Percentiles rank a stretch among this genome's conserved stretches.
phyloP scores from a whole-genome alignment of 1,140 invertebrate genomes.

The Ceratina japonica region DNA sequence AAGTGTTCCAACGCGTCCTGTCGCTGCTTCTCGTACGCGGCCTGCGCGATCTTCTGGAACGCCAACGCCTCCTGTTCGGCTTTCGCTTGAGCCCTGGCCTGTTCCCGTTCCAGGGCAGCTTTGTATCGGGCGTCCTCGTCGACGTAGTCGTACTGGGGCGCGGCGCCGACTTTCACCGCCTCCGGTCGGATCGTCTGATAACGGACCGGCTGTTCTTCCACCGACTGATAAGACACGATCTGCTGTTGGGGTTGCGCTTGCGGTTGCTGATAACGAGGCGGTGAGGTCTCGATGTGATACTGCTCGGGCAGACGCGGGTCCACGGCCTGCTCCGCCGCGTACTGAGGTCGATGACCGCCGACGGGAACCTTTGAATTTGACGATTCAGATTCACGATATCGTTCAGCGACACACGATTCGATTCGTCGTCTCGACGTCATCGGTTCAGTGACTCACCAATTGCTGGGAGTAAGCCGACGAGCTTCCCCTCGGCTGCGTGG shows the following conservation, averaged over 20 bases:
- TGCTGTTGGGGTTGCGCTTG: too few relatives aligned
- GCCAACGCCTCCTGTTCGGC: constrained; percentile 72
- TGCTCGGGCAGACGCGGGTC: constrained; percentile 69
- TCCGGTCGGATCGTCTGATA: constrained; percentile 67
- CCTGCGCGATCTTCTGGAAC: constrained; percentile 74
- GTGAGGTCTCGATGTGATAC: constrained; percentile 76
- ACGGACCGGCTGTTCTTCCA: constrained; percentile 65
- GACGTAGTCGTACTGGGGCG: constrained; percentile 71
- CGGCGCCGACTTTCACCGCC: constrained; percentile 49
- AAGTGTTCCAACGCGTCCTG: constrained; percentile 73
- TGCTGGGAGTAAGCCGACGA: constrained; percentile 62
- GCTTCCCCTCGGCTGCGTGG: constrained; percentile 62
- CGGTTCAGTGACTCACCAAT: too few relatives aligned
- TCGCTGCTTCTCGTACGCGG: constrained; percentile 73
- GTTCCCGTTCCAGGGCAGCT: constrained; percentile 57
- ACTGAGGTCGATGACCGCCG: constrained; percentile 59
- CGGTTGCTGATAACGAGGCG: constrained; percentile 64
- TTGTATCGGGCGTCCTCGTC: constrained; percentile 62
- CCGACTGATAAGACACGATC: constrained; percentile 48
- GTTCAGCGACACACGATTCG: too few relatives aligned
- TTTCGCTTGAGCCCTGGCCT: constrained; percentile 64
- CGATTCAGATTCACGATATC: too few relatives aligned
- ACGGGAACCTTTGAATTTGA: too few relatives aligned
- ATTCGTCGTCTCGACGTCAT: too few relatives aligned
- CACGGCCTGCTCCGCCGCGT: constrained; percentile 64